These are phyloP conservation scores for Mycteria americana DNA, from an alignment of 2,797 vertebrate species.

Conservation along the genomic window DNA sequence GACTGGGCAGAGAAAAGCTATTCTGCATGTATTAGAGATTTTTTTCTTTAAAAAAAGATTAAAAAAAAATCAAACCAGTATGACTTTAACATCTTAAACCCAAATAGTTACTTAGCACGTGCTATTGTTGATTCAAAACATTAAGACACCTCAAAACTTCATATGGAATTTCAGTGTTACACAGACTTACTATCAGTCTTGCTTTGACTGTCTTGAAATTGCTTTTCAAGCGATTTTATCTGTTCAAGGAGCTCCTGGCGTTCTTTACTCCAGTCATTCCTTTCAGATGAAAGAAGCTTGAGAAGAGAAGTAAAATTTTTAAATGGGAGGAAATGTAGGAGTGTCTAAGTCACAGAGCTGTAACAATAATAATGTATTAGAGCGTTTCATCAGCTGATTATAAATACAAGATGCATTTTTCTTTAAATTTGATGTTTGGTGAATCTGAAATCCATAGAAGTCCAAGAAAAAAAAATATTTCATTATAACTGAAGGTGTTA, in stretches of 20 bases:
- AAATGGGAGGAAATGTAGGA: not conserved
- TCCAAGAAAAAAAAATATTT: not conserved
- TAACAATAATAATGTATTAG: not conserved
- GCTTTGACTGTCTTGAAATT: conserved; percentile 73
- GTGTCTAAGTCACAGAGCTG: not conserved
- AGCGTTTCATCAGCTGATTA: not conserved
- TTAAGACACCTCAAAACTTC: not conserved
- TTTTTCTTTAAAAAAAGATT: not conserved
- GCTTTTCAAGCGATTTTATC: conserved; percentile 77
- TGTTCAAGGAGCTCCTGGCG: conserved; percentile 78
- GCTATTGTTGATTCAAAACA: not conserved
- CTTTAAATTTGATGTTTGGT: not conserved
- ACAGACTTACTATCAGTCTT: conserved; percentile 75
- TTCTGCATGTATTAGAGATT: not conserved
- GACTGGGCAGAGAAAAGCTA: not conserved
- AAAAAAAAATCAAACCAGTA: not conserved
- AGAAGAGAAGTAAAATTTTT: not conserved
- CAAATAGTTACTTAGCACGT: not conserved
- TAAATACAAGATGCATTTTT: not conserved
- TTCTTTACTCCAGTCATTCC: conserved; percentile 75
- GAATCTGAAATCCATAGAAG: not conserved
- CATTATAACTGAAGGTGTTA: not conserved
- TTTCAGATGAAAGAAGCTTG: conserved; percentile 85
- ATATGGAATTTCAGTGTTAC: not conserved
- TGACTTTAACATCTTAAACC: not conserved